A percentile compares a stretch with the other conserved stretches of the same genome.
Evolutionary conservation across 1,140 invertebrate species (phyloP).

Genomic region (Lepidurus couesii): DNA sequence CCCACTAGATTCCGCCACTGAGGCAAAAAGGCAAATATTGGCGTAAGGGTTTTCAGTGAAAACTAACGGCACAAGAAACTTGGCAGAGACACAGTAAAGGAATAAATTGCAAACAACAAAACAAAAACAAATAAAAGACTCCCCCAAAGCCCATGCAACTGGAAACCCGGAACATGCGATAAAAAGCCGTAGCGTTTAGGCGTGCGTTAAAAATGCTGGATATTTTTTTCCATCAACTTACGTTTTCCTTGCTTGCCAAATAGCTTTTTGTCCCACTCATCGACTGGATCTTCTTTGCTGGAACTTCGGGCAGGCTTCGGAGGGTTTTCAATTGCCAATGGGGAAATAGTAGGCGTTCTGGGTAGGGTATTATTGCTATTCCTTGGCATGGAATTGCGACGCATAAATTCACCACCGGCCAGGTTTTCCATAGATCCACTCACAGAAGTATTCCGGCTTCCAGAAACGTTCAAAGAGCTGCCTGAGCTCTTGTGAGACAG

Average conservation of each 20-base stretch:
- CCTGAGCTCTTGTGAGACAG: conserved; percentile 79
- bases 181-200: neutral
- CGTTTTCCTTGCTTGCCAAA: conserved; percentile 54
- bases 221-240: neutral
- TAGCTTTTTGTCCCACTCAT: conserved; percentile 78
- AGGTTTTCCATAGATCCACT: conserved; percentile 55
- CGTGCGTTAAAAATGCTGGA: neutral
- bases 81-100: neutral
- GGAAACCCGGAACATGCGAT: neutral
- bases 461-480: conserved; percentile 60
- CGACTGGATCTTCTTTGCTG: conserved; percentile 39
- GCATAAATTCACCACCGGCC: conserved; percentile 49
- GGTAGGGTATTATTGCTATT: conserved; percentile 39
- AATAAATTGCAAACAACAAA: neutral
- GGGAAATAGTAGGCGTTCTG: conserved; percentile 43
- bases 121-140: neutral
- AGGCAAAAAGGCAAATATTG: conserved; percentile 19
- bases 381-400: conserved; percentile 40
- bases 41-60: neutral
- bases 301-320: conserved; percentile 41
- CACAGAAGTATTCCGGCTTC: conserved; percentile 49
- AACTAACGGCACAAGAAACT: neutral
- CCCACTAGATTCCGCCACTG: conserved; percentile 2
- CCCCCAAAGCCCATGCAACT: neutral
- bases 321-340: conserved; percentile 38